Evolutionary conservation across 2,113 vertebrate genomes (phyloP), one percentile per base, ranked within the genome.

Genomic region (Alligator mississippiensis): DNA sequence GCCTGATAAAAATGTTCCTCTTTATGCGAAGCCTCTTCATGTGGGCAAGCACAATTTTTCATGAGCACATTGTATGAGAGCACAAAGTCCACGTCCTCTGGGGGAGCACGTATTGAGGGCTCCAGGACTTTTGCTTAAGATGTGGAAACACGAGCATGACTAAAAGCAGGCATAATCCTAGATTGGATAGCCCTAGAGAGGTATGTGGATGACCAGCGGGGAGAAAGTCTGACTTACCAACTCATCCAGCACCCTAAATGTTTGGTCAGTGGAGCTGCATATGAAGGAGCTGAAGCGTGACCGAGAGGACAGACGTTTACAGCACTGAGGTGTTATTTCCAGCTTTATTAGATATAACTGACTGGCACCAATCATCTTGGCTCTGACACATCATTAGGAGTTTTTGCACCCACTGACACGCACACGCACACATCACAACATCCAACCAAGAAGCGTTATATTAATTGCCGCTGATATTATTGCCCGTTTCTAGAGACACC

Each of bases 311-410:
- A 84, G 13, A 38, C 18, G 21, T 77, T 57, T 60, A 18, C 55
- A 72, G 25, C 21, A 64, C 60, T 66, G 57, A 80, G n/a, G 77
- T 63, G 22, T 87, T 91, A 86, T 91, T 90, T 93, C 58, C 90
- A 61, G 10, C 85, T 98, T 98, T 97, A 97, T 97, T 97, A 95
- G 79, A 80, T 27, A 95, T 96, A 96, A 95, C 85, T 96, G 89
- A 96, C 88, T 91, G 85, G 88, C 6, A 84, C 14, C 25, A 15
- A 47, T 62, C 93, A 96, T 95, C 88, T 22, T 83, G 27, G 93
- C 77, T 89, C 54, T 94, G 83, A 72, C 22, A 59, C 77, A 90
- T 16, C 83, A 94, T 96, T 90, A 84, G 25, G 82, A 89, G 30
- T 60, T 84, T 80, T 93, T 95, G 12, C 76, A 90, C 94, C 97